Conservation (phyloP, 1,140 invertebrate genomes). For the Nasonia giraulti region DNA sequence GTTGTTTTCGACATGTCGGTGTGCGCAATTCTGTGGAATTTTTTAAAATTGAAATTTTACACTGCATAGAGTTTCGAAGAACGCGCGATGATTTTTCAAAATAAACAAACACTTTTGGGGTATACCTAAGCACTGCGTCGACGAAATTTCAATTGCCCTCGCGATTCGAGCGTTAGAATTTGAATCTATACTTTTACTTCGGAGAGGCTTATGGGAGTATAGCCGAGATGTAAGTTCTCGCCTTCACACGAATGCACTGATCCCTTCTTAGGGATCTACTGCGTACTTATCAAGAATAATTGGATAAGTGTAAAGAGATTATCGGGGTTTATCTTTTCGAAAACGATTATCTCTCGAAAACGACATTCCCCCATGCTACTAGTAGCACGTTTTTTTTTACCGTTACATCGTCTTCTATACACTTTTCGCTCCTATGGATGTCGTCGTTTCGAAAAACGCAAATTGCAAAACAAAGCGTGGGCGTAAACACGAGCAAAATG, state of each 20-base stretch:
- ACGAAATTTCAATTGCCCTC: too few species aligned
- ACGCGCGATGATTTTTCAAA: too few species aligned
- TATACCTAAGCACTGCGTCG: too few species aligned
- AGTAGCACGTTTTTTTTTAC: too few species aligned
- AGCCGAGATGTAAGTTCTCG: background rate
- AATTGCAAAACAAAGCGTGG: background rate
- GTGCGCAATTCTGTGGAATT: background rate
- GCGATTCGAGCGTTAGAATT: too few species aligned
- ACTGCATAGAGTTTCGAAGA: too few species aligned
- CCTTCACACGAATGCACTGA: background rate
- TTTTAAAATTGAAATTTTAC: background rate
- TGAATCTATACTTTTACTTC: too few species aligned
- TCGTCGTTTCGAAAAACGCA: background rate
- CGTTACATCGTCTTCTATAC: too few species aligned
- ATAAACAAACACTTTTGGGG: too few species aligned
- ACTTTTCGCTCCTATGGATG: background rate
- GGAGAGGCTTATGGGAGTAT: too few species aligned
- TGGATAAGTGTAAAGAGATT: slow-evolving; percentile 1
- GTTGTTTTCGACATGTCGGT: background rate
- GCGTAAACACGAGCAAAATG: background rate
- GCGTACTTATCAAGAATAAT: background rate
- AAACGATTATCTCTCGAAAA: background rate
- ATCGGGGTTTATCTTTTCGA: background rate
- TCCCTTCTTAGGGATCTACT: slow-evolving; percentile 3
- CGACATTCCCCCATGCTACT: too few species aligned